Percentiles rank a stretch among this genome's conserved stretches.
phyloP scores from a whole-genome alignment of 2,888 invertebrate genomes.

The Ennomos quercinarius region DNA sequence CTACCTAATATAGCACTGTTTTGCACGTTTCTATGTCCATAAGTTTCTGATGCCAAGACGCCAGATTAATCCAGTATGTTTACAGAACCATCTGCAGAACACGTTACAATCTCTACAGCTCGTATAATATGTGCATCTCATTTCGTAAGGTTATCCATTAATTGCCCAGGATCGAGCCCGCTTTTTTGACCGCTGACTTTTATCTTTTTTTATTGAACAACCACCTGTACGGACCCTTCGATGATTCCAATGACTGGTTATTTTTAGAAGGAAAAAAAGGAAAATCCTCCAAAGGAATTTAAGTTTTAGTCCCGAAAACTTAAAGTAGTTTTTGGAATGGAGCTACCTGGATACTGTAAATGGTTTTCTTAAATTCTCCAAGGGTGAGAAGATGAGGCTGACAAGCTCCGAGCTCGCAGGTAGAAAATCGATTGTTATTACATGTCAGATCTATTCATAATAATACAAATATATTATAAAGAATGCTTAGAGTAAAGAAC shows the following conservation, averaged over 20 bases:
- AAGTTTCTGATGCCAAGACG: too few species aligned
- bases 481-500: constrained; percentile 49
- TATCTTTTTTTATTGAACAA: constrained; percentile 49
- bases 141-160: constrained; percentile 72
- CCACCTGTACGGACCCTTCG: constrained; percentile 74
- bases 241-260: constrained; percentile 74
- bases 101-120: constrained; percentile 33
- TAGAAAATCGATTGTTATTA: constrained; percentile 78
- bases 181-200: constrained; percentile 48
- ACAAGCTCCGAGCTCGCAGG: constrained; percentile 68
- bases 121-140: constrained; percentile 60
- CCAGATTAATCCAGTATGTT: too few species aligned
- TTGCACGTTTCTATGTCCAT: too few species aligned
- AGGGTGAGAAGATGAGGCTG: constrained; percentile 72
- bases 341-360: constrained; percentile 10
- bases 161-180: constrained; percentile 65
- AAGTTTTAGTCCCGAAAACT: neutral
- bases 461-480: constrained; percentile 58
- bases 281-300: neutral
- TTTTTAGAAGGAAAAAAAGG: constrained; percentile 50
- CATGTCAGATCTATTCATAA: constrained; percentile 57
- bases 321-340: constrained; percentile 25
- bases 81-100: constrained; percentile 4
- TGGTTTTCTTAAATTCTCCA: constrained; percentile 59
- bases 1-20: too few species aligned